Base-by-base conservation (phyloP, 2,888 invertebrate species). In the Argyra leucocephala region DNA sequence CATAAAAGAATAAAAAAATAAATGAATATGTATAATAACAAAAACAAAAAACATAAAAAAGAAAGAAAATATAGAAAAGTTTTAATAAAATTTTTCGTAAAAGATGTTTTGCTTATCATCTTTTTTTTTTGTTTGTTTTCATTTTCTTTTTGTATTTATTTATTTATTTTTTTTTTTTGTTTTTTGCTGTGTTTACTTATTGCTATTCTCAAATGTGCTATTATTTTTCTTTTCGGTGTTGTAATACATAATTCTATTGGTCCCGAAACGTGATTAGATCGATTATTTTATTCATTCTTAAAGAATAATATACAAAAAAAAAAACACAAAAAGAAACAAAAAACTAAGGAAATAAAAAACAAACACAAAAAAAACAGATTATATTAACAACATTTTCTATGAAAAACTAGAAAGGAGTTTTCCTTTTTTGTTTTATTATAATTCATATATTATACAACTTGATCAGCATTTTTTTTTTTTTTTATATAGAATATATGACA, bases 161-260 rank as follows among this genome's bases (percentile, higher is more conserved):
- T 12, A 18, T 6, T 48, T 48, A 18, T 48, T 48, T 48, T 48
- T 18, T 48, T 48, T 37, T 37, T 6, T 37, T 37, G 37, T 15
- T 37, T 6, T 15, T 48, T 48, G 1, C 15, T 18, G n/a, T 48
- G 9, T 31, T 48, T 48, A 2, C 12, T 48, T 48, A 6, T 48
- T 48, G 9, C 18, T 48, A 48, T 48, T 48, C 48, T 48, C 48
- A 5, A 48, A 48, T 48, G 48, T 48, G 48, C 48, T 48, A 48
- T 48, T 48, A 48, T 48, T 48, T 5, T 48, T 48, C 5, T 48
- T 18, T 48, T 48, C 5, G 48, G 9, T 48, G 48, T 48, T 59
- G 23, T 59, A 61, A 61, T 61, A 61, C 61, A 31, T 61, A 61
- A 61, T 61, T 61, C 61, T 31, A 61, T 61, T 61, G 61, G 61